Conservation (phyloP, 1,140 invertebrate species). For the Neodiprion virginianus region DNA sequence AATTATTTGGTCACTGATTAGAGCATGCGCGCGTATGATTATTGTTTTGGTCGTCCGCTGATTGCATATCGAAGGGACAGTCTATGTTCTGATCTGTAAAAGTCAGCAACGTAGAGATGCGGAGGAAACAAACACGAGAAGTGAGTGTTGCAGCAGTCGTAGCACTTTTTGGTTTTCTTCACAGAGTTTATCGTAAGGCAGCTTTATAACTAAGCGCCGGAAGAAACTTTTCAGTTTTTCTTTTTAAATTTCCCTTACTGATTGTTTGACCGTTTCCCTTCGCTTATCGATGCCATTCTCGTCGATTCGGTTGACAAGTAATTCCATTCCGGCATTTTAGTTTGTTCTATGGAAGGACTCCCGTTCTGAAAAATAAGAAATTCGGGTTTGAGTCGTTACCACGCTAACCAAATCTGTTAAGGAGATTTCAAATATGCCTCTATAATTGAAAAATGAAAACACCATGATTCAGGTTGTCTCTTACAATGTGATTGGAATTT, state of each 20-base stretch:
- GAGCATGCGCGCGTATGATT: background rate
- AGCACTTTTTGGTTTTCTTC: no score
- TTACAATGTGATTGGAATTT: constrained; percentile 58
- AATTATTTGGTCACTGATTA: background rate
- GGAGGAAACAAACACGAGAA: no score
- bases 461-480: background rate
- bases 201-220: no score
- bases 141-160: no score
- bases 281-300: constrained; percentile 55
- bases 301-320: constrained; percentile 50
- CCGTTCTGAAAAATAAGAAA: constrained; percentile 33
- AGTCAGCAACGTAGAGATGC: no score
- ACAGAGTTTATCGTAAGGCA: no score
- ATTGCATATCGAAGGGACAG: background rate
- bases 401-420: constrained; percentile 6
- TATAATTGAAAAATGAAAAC: background rate
- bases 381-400: background rate
- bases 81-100: no score
- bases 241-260: constrained; percentile 36
- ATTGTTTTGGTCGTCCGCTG: background rate
- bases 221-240: background rate
- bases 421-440: no score
- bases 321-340: constrained; percentile 53
- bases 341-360: constrained; percentile 53
- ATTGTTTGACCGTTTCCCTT: constrained; percentile 45